phyloP scores from a whole-genome alignment of 2,888 invertebrate genomes.

The Pyrochroa serraticornis region DNA sequence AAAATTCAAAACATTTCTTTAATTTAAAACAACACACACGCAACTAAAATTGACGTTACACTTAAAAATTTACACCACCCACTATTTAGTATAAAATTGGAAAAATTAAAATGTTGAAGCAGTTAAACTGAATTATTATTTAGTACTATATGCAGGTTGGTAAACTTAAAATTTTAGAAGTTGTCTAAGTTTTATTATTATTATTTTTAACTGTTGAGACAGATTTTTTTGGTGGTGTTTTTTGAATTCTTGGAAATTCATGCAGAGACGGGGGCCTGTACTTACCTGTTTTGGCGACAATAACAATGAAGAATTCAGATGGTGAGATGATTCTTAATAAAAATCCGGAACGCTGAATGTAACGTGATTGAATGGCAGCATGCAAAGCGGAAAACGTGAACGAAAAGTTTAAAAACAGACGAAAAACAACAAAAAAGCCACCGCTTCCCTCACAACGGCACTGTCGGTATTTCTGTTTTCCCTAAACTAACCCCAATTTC shows the following conservation, averaged over 20 bases:
- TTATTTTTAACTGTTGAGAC: no score
- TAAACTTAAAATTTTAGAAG: no score
- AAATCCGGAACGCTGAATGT: neutral
- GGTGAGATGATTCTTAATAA: neutral
- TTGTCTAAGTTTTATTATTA: no score
- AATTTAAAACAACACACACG: neutral
- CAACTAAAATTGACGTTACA: neutral
- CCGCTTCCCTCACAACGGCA: constrained; percentile 33
- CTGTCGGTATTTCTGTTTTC: constrained; percentile 39
- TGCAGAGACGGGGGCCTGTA: no score
- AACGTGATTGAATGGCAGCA: neutral
- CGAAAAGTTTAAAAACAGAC: constrained; percentile 30
- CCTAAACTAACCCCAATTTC: constrained; percentile 31
- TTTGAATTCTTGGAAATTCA: neutral
- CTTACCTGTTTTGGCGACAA: neutral
- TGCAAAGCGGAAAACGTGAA: constrained; percentile 1
- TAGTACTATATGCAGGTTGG: no score
- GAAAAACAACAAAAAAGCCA: constrained; percentile 36
- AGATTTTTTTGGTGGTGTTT: neutral
- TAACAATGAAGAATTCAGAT: neutral
- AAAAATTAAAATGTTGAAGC: neutral
- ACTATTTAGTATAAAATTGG: neutral
- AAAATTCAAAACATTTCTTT: constrained; percentile 1
- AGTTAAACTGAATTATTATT: no score
- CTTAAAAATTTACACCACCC: no score